Evolutionary conservation across 2,113 vertebrate species (phyloP).

Genomic region (Trachemys scripta): DNA sequence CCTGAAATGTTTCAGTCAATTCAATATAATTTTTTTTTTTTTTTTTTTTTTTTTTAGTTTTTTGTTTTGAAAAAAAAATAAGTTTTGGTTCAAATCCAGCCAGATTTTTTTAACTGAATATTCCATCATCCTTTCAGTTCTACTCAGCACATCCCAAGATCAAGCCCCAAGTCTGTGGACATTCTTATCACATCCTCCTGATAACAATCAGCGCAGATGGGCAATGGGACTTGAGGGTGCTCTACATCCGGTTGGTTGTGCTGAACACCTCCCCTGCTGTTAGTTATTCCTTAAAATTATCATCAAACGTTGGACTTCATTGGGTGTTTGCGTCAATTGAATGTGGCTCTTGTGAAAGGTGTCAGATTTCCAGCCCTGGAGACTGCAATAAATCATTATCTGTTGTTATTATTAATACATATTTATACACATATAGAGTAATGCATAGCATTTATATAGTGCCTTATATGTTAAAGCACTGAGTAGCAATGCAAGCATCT

Average conservation of each 20-base stretch:
- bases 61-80: background rate
- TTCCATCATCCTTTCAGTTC: background rate
- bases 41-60: no score
- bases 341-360: background rate
- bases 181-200: background rate
- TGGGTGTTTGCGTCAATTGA: background rate
- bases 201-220: background rate
- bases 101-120: background rate
- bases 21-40: no score
- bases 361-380: background rate
- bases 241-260: background rate
- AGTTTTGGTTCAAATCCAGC: background rate
- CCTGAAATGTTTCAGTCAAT: background rate
- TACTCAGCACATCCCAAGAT: background rate
- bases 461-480: background rate
- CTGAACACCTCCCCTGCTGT: background rate
- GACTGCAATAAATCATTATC: background rate
- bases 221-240: background rate
- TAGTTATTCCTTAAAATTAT: background rate
- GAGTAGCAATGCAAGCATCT: background rate
- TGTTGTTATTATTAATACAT: background rate
- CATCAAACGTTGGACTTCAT: background rate
- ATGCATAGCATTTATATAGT: background rate
- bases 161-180: background rate
- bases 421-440: background rate